These are phyloP conservation scores for Sitta carolinensis DNA, from an alignment of 2,797 vertebrate species.

Conservation along the genomic window DNA sequence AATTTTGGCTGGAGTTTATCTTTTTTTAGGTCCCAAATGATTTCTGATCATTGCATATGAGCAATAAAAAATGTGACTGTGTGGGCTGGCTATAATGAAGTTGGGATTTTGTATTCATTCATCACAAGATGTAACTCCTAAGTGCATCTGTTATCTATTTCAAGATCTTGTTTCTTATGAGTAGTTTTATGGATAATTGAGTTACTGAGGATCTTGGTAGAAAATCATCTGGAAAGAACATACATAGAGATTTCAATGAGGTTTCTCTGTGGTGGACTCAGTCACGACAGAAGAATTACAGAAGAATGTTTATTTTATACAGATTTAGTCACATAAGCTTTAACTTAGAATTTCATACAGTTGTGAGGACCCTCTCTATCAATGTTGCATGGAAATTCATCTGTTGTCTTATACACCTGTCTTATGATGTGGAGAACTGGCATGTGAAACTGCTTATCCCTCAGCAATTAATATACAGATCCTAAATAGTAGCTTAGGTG, in stretches of 20 bases:
- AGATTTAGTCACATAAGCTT: neutral
- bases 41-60: slow-evolving; percentile 47
- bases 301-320: neutral
- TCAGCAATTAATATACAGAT: neutral
- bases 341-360: neutral
- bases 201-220: neutral
- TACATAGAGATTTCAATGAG: rapidly evolving
- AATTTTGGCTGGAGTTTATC: neutral
- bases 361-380: rapidly evolving
- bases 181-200: neutral
- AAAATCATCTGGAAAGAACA: neutral
- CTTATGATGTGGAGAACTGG: neutral
- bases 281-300: neutral
- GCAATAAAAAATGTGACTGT: slow-evolving; percentile 60
- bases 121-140: slow-evolving; percentile 46
- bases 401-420: neutral
- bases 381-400: neutral
- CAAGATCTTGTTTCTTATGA: neutral
- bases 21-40: neutral
- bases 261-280: neutral
- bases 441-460: neutral
- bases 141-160: slow-evolving; percentile 45
- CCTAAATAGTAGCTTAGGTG: neutral
- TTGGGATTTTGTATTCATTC: slow-evolving; percentile 54
- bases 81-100: slow-evolving; percentile 52